Percentiles rank a stretch among this genome's conserved stretches.
Evolutionary conservation across 2,113 vertebrate species (phyloP).

Genomic region (Corvus cornix): DNA sequence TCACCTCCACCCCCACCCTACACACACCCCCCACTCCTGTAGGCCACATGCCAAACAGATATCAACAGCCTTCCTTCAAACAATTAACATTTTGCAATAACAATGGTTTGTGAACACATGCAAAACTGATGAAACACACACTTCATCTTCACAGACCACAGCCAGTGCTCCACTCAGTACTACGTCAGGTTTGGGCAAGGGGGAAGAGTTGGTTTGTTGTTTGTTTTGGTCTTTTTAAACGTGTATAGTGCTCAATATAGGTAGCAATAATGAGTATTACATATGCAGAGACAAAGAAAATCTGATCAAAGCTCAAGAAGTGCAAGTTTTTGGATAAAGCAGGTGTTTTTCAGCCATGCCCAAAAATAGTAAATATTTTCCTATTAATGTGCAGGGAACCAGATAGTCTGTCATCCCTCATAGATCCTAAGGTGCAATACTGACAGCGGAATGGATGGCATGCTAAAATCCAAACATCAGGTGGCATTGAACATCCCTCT

Average conservation of each 20-base stretch:
- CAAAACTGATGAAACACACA: background rate
- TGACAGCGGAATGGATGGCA: background rate
- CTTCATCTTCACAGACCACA: background rate
- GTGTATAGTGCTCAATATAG: background rate
- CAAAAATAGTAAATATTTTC: background rate
- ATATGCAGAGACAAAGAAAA: background rate
- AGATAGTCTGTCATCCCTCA: background rate
- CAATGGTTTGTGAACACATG: background rate
- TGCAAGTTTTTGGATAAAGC: background rate
- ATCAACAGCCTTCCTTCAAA: constrained; percentile 2
- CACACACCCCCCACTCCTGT: background rate
- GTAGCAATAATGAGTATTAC: background rate
- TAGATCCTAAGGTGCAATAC: background rate
- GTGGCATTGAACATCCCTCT: background rate
- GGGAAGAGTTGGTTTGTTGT: background rate
- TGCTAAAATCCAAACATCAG: background rate
- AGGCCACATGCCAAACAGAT: background rate
- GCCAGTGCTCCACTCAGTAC: background rate
- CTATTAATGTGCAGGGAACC: background rate
- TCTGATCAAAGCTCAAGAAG: background rate
- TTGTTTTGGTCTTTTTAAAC: background rate
- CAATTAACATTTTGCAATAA: constrained; percentile 29
- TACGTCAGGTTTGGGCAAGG: background rate
- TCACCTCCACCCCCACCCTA: background rate
- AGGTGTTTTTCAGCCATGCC: background rate